Evolutionary conservation across 2,797 vertebrate species (phyloP).

Genomic region (Nannoperca australis): DNA sequence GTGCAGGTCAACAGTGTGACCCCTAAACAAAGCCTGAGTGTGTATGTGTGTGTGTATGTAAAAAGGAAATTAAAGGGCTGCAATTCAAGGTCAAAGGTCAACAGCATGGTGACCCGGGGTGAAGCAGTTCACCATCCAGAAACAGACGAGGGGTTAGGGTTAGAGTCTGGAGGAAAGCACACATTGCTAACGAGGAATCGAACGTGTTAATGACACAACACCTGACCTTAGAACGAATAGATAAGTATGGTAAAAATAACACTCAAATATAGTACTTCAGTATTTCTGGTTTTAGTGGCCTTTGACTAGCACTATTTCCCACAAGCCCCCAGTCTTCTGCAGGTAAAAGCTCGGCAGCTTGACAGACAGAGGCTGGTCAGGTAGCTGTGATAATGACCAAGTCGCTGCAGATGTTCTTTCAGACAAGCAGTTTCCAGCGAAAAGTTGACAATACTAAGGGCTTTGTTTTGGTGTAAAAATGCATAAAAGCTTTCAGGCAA

Average conservation of each 20-base stretch:
- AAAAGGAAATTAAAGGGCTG: conserved; percentile 52
- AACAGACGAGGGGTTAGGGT: neutral
- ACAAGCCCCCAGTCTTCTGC: neutral
- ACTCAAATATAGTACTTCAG: neutral
- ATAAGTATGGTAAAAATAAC: too few species aligned
- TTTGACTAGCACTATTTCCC: neutral
- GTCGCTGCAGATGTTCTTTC: neutral
- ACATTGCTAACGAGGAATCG: conserved; percentile 41
- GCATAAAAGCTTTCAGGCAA: too few species aligned
- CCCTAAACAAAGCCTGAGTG: conserved; percentile 58
- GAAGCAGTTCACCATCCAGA: conserved; percentile 18
- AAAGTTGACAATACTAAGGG: neutral
- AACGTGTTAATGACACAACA: conserved; percentile 22
- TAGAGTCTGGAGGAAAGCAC: conserved; percentile 4
- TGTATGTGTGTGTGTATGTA: conserved; percentile 14
- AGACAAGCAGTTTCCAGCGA: neutral
- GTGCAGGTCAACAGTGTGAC: conserved; percentile 53
- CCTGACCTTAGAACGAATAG: neutral
- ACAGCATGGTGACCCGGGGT: conserved; percentile 51
- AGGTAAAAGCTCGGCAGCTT: neutral
- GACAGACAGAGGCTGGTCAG: neutral
- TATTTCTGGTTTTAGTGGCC: neutral
- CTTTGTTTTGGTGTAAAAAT: neutral
- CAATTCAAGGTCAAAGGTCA: conserved; percentile 62
- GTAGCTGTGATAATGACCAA: neutral